phyloP scores from a whole-genome alignment of 2,797 vertebrate genomes.

The Rhynchotus rufescens region DNA sequence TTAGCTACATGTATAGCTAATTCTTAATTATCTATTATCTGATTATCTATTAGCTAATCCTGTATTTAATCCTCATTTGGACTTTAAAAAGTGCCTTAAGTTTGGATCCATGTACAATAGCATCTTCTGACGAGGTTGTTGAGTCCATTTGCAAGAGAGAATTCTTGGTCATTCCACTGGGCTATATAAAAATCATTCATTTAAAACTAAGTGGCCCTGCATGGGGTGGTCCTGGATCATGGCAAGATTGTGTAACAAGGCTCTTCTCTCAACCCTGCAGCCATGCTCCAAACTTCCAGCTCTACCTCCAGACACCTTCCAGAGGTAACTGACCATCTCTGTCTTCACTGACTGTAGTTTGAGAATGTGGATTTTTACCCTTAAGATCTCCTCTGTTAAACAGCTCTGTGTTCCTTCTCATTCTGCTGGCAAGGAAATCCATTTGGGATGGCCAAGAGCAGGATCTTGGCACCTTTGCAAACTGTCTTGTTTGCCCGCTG shows the following conservation, averaged over 20 bases:
- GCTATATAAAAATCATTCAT: neutral
- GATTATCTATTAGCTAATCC: conserved; percentile 59
- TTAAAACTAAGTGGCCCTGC: neutral
- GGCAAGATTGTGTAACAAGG: neutral
- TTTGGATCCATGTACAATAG: neutral
- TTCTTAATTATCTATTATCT: conserved; percentile 68
- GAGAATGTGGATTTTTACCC: neutral
- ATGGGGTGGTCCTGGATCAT: neutral
- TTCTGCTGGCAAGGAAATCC: neutral
- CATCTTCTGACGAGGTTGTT: neutral
- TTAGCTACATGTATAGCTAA: conserved; percentile 32
- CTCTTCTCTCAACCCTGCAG: neutral
- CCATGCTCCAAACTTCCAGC: rapidly evolving
- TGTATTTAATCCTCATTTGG: conserved; percentile 48
- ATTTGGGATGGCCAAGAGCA: neutral
- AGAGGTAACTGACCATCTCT: neutral
- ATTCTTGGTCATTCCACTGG: neutral
- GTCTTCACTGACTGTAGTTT: neutral
- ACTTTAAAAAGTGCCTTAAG: neutral
- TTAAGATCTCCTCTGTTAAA: neutral
- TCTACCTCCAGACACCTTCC: neutral
- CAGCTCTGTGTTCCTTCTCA: neutral
- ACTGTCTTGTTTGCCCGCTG: neutral
- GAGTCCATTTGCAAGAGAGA: neutral
- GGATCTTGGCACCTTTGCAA: neutral